Base-by-base conservation (phyloP, 2,888 invertebrate species). In the Alloplasta piceator region DNA sequence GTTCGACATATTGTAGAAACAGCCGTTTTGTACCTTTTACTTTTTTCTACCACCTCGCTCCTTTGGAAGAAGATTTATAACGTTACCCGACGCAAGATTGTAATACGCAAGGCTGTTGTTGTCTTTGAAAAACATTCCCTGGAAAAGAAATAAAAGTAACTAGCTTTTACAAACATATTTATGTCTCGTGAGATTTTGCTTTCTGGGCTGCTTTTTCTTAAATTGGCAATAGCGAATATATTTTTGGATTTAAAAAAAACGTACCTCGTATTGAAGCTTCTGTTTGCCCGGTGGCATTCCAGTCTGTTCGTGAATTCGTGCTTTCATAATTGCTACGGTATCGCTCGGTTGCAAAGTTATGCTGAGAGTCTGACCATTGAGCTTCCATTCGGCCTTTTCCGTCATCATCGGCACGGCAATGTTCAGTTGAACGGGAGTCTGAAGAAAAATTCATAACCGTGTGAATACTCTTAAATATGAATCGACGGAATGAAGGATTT, bases 101-200 rank as follows among this genome's bases (percentile, higher is more conserved):
- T 99, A 99, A 93, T 96, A 99, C 0, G 98, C 99, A 92, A 99
- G 93, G 0, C 96, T 95, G 91, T 98, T 98, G 68, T 96, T 97
- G 93, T 99, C 99, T 92, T 99, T 99, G 94, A 99, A 97, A 94
- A 99, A 99, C 93, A 99, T 95, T 46, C 99, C 98, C 97, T 98
- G 93, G 16, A 94, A 93, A 86, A 85, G 86, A 90, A 85, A 26
- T 26, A 26, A 26, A 26, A 26, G n/a, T n/a, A n/a, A n/a, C n/a
- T n/a, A n/a, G 43, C 43, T 43, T 14, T 52, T 16, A 12, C 14
- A 14, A 16, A 52, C 12, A 52, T 14, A 14, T 14, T 26, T 3
- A 3, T 26, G 26, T 26, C 26, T 26, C 26, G 26, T 1, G 26
- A 3, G 26, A 26, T 2, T 26, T n/a, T n/a, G n/a, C n/a, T n/a